phyloP scores from a whole-genome alignment of 2,797 vertebrate genomes.

The Pseudochromis fuscus region DNA sequence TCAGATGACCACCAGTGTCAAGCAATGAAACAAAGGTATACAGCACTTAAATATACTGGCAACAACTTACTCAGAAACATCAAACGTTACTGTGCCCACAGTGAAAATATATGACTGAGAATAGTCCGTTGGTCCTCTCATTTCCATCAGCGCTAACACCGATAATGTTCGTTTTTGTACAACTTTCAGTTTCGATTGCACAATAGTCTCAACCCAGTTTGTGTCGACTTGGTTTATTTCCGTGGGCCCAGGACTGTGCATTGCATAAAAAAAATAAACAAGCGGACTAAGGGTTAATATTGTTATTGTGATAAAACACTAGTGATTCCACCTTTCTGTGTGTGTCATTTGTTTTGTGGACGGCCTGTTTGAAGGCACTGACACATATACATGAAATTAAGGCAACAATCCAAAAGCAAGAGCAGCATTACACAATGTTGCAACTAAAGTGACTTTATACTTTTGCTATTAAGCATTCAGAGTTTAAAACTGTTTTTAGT shows the following conservation, averaged over 20 bases:
- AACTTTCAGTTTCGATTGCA: no score
- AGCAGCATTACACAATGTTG: constrained; percentile 1
- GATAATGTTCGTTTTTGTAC: no score
- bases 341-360: constrained; percentile 34
- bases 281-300: no score
- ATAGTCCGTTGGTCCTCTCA: no score
- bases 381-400: constrained; percentile 8
- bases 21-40: not conserved
- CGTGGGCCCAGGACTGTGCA: not conserved
- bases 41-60: no score
- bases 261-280: no score
- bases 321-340: constrained; percentile 54
- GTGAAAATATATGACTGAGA: no score
- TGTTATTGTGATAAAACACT: no score
- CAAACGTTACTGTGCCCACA: not conserved
- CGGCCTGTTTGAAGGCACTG: constrained; percentile 38
- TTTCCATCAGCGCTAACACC: no score
- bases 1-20: not conserved
- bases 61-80: not conserved
- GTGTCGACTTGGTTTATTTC: no score
- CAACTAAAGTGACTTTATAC: not conserved
- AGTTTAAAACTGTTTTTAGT: not conserved
- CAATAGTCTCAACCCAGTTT: no score
- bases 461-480: not conserved
- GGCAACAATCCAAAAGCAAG: not conserved